Base-by-base conservation (phyloP, 1,140 invertebrate genomes). In the Drosophila rufa region DNA sequence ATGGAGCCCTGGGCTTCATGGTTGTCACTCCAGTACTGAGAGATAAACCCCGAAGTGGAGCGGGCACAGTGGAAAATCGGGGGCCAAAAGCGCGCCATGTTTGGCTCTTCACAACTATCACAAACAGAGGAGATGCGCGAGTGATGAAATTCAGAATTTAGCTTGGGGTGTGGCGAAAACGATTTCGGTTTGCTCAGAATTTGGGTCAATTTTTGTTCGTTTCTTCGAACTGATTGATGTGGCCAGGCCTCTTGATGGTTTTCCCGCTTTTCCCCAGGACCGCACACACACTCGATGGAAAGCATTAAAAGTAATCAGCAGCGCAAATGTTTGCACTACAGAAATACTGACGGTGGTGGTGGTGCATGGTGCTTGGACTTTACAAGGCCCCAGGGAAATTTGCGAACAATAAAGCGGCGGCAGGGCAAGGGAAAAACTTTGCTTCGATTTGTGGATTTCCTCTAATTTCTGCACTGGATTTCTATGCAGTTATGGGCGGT, bases 231-330 rank as follows among this genome's bases (percentile, higher is more conserved):
- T 82, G 79, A 82, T 82, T 77, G 79, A 70, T 82, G 69, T 51
- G 45, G 36, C 75, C 59, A 47, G 58, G 76, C 76, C 60, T 59
- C 74, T 48, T 33, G 62, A 30, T 64, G 64, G 46, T 67, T 67
- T 61, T 17, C 15, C 42, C 58, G 42, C 30, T 30, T 42, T 30
- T 33, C 42, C 58, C 30, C 9, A 19, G 33, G 60, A 42, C 61
- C 64, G 53, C 53, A 53, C 53, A 62, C 40, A 76, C 73, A 87
- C 61, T 75, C 81, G 86, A 85, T 85, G 84, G 75, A 68, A 75
- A 68, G 86, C 79, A 90, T 91, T 91, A 90, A 82, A 90, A 82
- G 85, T 85, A 91, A 91, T 91, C 86, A 91, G 82, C 76, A 85
- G 73, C 64, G 68, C 82, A 90, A 90, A 91, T 84, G 79, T 91